Conservation (phyloP, 1,140 invertebrate species). For the Pachyrhynchus sulphureomaculatus region DNA sequence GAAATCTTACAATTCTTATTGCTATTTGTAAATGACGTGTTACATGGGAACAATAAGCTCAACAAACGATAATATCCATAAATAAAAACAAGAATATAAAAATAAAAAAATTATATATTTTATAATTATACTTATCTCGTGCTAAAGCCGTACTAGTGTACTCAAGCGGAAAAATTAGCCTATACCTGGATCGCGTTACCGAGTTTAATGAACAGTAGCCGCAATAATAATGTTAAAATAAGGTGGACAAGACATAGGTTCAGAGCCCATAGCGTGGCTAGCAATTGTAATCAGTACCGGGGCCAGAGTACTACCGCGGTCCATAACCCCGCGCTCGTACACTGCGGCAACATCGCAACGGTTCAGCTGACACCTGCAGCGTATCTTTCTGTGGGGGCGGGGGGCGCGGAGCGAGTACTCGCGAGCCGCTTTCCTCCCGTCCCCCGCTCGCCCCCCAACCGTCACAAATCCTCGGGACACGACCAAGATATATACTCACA, state of each 20-base stretch:
- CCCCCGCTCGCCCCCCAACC: slow-evolving; percentile 18
- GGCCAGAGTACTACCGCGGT: slow-evolving; percentile 29
- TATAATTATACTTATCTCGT: background rate
- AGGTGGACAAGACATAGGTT: slow-evolving; percentile 21
- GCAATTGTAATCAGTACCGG: slow-evolving; percentile 21
- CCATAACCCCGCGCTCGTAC: slow-evolving; percentile 17
- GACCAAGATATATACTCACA: slow-evolving; percentile 43
- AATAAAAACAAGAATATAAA: no score
- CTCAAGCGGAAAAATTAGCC: slow-evolving; percentile 15
- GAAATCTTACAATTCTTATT: no score
- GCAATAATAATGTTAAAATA: slow-evolving; percentile 31
- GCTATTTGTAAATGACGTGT: no score
- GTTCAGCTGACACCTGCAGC: slow-evolving; percentile 51
- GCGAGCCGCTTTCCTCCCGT: slow-evolving; percentile 27
- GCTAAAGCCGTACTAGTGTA: slow-evolving; percentile 11
- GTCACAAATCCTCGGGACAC: slow-evolving; percentile 41
- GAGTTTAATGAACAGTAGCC: slow-evolving; percentile 29
- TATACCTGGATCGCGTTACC: slow-evolving; percentile 26
- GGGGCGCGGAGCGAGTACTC: slow-evolving; percentile 41
- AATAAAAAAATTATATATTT: background rate
- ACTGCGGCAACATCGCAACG: slow-evolving; percentile 29
- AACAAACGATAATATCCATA: no score
- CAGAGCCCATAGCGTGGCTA: slow-evolving; percentile 23
- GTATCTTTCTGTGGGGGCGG: slow-evolving; percentile 41
- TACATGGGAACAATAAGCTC: no score